Percentiles rank a stretch among this genome's conserved stretches.
Evolutionary conservation across 2,113 vertebrate species (phyloP).

Genomic region (Sarotherodon lohbergeri): DNA sequence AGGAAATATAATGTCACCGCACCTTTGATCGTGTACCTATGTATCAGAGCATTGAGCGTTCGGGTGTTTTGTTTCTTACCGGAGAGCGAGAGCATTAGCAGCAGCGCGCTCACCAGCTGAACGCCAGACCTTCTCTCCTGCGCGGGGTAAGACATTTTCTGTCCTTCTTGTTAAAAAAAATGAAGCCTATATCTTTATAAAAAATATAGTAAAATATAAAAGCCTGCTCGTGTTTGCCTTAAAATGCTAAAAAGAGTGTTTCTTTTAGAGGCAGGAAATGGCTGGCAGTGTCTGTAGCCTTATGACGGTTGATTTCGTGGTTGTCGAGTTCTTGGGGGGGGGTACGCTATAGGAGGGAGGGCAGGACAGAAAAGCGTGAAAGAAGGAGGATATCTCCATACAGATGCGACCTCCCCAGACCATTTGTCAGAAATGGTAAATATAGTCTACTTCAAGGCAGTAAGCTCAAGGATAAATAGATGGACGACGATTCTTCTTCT

Average conservation of each 20-base stretch:
- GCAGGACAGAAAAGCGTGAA: not conserved
- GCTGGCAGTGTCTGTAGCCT: slow-evolving; percentile 74
- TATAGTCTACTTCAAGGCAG: not conserved
- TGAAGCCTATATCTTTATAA: not conserved
- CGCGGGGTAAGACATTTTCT: slow-evolving; percentile 43
- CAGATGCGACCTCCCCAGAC: not conserved
- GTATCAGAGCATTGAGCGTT: not conserved
- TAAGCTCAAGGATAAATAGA: not conserved
- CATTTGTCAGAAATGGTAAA: not conserved
- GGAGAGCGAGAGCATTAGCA: slow-evolving; percentile 53
- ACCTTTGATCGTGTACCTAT: not conserved
- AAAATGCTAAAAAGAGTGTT: slow-evolving; percentile 19
- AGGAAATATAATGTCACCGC: not conserved
- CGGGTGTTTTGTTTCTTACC: slow-evolving; percentile 44
- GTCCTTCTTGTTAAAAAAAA: not conserved
- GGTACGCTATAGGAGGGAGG: not conserved
- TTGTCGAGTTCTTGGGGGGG: slow-evolving; percentile 15
- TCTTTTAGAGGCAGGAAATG: slow-evolving; percentile 63
- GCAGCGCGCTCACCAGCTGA: slow-evolving; percentile 43
- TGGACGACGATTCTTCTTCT: not conserved
- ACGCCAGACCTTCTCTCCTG: slow-evolving; percentile 30
- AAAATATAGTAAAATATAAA: not conserved
- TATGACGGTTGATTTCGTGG: slow-evolving; percentile 61
- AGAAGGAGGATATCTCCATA: not conserved
- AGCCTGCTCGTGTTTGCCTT: not conserved